phyloP scores from a whole-genome alignment of 2,888 invertebrate species.

The Ornithoptera alexandrae region DNA sequence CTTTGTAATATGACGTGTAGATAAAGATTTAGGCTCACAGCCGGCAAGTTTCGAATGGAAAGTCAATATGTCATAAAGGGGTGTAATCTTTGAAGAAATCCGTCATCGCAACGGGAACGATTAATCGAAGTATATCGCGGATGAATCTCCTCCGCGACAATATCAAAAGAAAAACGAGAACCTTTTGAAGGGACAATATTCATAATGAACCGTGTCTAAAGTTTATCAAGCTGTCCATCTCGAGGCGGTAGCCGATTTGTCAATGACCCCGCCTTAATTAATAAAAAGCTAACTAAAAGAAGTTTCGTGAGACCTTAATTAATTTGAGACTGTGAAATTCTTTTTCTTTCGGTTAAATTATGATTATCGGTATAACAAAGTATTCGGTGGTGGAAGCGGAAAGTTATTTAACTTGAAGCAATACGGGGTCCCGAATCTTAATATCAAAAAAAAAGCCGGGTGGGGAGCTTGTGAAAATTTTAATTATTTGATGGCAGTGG shows the following conservation, averaged over 20 bases:
- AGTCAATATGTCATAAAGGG: slow-evolving; percentile 74
- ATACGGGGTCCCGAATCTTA: not conserved
- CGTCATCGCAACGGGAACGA: slow-evolving; percentile 66
- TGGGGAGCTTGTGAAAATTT: no score
- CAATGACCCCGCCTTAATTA: slow-evolving; percentile 76
- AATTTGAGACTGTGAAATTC: slow-evolving; percentile 63
- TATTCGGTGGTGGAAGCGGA: slow-evolving; percentile 39
- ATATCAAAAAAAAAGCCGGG: no score
- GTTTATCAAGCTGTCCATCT: slow-evolving; percentile 72
- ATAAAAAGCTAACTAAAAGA: slow-evolving; percentile 67
- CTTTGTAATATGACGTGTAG: not conserved
- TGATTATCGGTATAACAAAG: slow-evolving; percentile 50
- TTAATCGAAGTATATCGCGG: slow-evolving; percentile 69
- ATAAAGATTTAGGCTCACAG: slow-evolving; percentile 23
- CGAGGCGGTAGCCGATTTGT: slow-evolving; percentile 74
- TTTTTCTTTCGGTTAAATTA: slow-evolving; percentile 51
- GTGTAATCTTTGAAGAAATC: slow-evolving; percentile 69
- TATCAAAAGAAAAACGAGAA: slow-evolving; percentile 23
- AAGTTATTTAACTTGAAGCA: slow-evolving; percentile 43
- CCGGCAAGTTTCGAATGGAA: slow-evolving; percentile 42
- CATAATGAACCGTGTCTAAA: slow-evolving; percentile 31
- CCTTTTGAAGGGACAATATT: slow-evolving; percentile 41
- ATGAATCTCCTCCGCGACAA: slow-evolving; percentile 49
- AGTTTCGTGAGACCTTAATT: slow-evolving; percentile 73
- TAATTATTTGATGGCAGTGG: no score